Percentiles rank a stretch among this genome's conserved stretches.
These are phyloP conservation scores for Uria aalge DNA, from an alignment of 2,113 vertebrate species.

Conservation along the genomic window DNA sequence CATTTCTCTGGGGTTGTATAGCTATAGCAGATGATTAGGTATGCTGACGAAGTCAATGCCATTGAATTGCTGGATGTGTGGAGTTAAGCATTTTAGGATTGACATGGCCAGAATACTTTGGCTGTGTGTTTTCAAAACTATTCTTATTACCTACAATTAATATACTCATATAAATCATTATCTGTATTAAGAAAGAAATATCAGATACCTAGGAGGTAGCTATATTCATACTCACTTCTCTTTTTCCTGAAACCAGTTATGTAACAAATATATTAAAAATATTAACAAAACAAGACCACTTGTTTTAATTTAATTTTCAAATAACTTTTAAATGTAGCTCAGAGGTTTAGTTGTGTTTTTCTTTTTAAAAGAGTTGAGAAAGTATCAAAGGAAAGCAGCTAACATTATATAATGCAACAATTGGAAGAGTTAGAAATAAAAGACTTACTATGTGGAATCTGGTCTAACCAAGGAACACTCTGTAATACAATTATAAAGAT, in stretches of 20 bases:
- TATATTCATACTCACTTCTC: background rate
- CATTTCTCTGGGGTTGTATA: background rate
- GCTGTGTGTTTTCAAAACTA: background rate
- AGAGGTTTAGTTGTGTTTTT: background rate
- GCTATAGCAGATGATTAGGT: background rate
- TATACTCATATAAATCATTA: background rate
- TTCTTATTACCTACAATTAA: background rate
- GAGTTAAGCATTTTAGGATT: background rate
- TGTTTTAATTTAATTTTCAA: background rate
- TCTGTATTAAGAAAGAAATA: background rate
- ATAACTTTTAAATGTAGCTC: background rate
- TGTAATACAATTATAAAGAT: constrained; percentile 43
- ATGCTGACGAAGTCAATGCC: background rate
- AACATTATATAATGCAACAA: background rate
- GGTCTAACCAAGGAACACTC: background rate
- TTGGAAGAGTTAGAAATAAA: background rate
- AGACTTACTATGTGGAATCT: background rate
- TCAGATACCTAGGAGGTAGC: background rate
- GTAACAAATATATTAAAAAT: background rate
- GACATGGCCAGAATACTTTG: background rate
- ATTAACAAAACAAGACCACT: background rate
- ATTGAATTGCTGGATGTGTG: background rate
- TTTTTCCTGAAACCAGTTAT: background rate
- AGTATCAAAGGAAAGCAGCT: background rate
- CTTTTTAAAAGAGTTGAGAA: background rate